Base-by-base conservation (phyloP, 2,888 invertebrate species). In the Polydrusus tereticollis region DNA sequence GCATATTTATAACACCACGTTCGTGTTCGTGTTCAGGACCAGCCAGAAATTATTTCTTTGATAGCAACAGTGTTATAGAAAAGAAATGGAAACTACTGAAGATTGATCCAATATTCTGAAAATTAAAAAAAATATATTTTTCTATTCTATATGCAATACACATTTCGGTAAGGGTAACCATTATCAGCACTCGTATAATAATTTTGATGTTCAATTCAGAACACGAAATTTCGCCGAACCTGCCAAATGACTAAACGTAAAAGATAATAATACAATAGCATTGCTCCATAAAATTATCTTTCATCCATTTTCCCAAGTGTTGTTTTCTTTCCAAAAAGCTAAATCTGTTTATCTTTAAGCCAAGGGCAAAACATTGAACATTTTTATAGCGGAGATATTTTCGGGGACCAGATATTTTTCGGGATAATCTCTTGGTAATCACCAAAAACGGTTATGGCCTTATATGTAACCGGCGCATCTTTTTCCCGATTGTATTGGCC, bases 401-500 rank as follows among this genome's bases (percentile, higher is more conserved):
- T 66, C 38, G 29, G 16, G 47, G 57, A 57, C 60, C 52, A 69
- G 36, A 60, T 68, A 68, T 60, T 68, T 67, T 50, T n/a, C 4
- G 57, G 69, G 69, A 69, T 69, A 41, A 69, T 69, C 69, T 63
- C 63, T 33, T 23, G 57, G 69, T 63, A 63, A 63, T 69, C 62
- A 55, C 63, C 50, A 47, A 69, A 63, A 63, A 69, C 43, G 69
- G 69, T 63, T 69, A 69, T 63, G 16, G 58, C 57, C 45, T 47
- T 47, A 69, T 69, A 63, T 69, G 69, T 63, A 69, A 69, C 69
- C 52, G 63, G 63, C 63, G 69, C 63, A 63, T 63, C 58, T 69
- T 63, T 23, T 16, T 21, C 36, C 57, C 23, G 58, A 69, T 69
- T 69, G 57, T 69, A 69, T 69, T 57, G 69, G 63, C 58, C 57